Percentiles rank a stretch among this genome's conserved stretches.
Evolutionary conservation across 2,113 vertebrate species (phyloP).

Genomic region (Mustelus asterias): DNA sequence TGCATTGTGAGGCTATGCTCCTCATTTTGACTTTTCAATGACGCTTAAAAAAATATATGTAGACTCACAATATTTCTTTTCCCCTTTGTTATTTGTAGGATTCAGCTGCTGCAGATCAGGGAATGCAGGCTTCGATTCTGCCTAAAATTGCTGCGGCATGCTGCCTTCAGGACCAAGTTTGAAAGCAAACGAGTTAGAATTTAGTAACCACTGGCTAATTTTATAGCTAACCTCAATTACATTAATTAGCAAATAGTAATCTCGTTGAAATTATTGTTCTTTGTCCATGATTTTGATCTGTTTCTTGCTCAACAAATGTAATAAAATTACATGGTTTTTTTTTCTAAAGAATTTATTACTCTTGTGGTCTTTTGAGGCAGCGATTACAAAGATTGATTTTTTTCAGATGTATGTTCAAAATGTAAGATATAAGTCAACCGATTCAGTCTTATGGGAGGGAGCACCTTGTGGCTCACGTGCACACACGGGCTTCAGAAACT

Average conservation of each 20-base stretch:
- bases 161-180: constrained; percentile 20
- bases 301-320: neutral
- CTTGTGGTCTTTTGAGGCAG: neutral
- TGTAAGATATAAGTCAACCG: neutral
- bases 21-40: neutral
- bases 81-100: neutral
- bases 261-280: neutral
- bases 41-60: neutral
- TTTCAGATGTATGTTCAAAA: neutral
- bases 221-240: neutral
- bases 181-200: neutral
- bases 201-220: neutral
- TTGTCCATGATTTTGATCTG: neutral
- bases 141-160: neutral
- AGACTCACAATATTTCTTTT: neutral
- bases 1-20: neutral
- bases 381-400: neutral
- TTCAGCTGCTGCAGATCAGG: neutral
- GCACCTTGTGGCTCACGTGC: neutral
- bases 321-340: neutral
- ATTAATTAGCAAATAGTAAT: neutral
- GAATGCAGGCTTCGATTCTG: neutral
- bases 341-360: neutral
- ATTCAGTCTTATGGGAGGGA: neutral
- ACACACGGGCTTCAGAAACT: neutral